phyloP scores from a whole-genome alignment of 2,113 vertebrate species.

The Thunnus thynnus region DNA sequence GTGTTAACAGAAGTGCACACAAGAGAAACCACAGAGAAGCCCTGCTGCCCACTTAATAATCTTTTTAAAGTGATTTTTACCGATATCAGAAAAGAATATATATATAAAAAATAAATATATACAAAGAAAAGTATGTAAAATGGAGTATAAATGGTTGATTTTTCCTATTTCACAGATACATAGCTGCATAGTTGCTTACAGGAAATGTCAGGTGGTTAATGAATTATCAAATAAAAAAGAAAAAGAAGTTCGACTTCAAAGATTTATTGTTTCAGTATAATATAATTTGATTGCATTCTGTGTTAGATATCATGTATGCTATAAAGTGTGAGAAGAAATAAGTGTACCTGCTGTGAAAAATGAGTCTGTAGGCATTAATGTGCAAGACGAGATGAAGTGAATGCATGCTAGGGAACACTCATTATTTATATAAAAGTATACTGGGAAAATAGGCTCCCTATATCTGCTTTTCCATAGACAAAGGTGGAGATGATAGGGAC shows the following conservation, averaged over 20 bases:
- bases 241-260: neutral
- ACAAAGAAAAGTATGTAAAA: neutral
- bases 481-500: conserved; percentile 1
- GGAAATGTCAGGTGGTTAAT: neutral
- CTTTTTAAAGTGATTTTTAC: neutral
- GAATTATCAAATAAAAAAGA: neutral
- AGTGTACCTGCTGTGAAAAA: conserved; percentile 2
- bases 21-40: neutral
- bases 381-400: neutral
- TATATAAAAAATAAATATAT: neutral
- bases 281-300: neutral
- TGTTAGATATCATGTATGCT: neutral
- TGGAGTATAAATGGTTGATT: neutral
- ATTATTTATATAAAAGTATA: conserved; percentile 20
- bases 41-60: neutral
- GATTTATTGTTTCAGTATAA: neutral
- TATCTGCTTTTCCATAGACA: neutral
- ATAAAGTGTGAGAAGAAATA: conserved; percentile 8
- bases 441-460: neutral
- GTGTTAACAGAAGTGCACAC: neutral
- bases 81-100: neutral
- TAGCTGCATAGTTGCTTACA: neutral
- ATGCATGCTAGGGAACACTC: neutral
- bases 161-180: neutral
- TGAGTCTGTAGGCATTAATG: neutral